phyloP scores from a whole-genome alignment of 2,113 vertebrate species.

The Engystomops pustulosus region DNA sequence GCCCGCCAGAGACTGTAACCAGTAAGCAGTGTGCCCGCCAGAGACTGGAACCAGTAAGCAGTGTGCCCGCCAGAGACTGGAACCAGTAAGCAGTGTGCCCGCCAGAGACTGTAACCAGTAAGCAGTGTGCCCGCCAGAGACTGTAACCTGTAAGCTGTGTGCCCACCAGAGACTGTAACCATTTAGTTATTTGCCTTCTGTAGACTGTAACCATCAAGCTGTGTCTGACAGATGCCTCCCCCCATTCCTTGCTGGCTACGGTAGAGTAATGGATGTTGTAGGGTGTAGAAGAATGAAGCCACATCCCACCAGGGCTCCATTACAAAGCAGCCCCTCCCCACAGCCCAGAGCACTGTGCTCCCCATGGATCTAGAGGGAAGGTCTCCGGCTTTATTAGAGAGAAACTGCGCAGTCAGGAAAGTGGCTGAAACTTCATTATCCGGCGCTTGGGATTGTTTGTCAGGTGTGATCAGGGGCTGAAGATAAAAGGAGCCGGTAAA shows the following conservation, averaged over 20 bases:
- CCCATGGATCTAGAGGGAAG: slow-evolving; percentile 6
- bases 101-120: no score
- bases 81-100: no score
- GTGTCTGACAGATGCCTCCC: no score
- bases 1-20: no score
- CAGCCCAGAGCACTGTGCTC: neutral
- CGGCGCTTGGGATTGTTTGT: slow-evolving; percentile 9
- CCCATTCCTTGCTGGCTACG: neutral
- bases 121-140: no score
- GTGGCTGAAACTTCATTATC: slow-evolving; percentile 11
- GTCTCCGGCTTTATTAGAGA: slow-evolving; percentile 13
- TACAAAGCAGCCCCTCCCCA: neutral
- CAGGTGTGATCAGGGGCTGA: slow-evolving; percentile 39
- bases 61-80: no score
- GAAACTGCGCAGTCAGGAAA: slow-evolving; percentile 40
- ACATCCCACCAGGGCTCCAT: slow-evolving; percentile 13
- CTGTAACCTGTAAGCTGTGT: no score
- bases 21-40: no score
- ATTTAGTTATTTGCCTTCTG: no score
- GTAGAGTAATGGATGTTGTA: slow-evolving; percentile 33
- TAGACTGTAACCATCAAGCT: no score
- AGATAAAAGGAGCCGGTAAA: slow-evolving; percentile 18
- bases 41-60: no score
- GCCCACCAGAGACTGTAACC: no score
- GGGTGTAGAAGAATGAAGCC: neutral